A percentile compares a stretch with the other conserved stretches of the same genome.
Conservation (phyloP, 2,113 vertebrate genomes). For the Mola mola region DNA sequence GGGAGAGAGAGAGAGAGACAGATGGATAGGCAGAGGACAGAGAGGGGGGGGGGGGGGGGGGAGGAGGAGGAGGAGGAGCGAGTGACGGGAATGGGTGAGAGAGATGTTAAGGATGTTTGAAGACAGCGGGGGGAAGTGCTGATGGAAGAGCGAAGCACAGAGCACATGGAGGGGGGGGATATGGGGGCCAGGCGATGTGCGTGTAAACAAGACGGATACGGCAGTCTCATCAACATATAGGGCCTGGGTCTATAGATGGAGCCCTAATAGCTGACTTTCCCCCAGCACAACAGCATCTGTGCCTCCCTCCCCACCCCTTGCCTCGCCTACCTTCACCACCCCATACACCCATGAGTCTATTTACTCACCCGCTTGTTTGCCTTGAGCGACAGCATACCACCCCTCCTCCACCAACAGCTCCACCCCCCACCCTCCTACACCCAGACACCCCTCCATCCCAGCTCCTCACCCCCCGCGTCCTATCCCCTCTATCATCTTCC, state of each 20-base stretch:
- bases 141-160: constrained; percentile 48
- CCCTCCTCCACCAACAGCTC: constrained; percentile 47
- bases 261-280: constrained; percentile 78
- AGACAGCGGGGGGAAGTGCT: constrained; percentile 68
- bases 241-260: constrained; percentile 68
- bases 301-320: constrained; percentile 19
- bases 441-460: constrained; percentile 55
- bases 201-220: constrained; percentile 63
- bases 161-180: constrained; percentile 19
- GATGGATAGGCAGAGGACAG: constrained; percentile 22
- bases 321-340: constrained; percentile 68
- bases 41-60: constrained; percentile 28
- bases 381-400: constrained; percentile 75
- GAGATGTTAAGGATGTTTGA: constrained; percentile 74
- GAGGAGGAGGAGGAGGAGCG: constrained; percentile 39
- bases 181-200: constrained; percentile 27
- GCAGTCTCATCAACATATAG: constrained; percentile 68
- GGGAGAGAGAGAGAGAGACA: constrained; percentile 36
- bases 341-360: constrained; percentile 78
- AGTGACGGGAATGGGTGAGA: constrained; percentile 60
- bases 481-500: constrained; percentile 80
- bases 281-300: constrained; percentile 60
- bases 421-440: constrained; percentile 33
- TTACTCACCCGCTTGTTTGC: constrained; percentile 81
- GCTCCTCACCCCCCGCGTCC: constrained; percentile 45